phyloP scores from a whole-genome alignment of 30 jellyfish, hydroid and myxozoan genomes.

The Haliclystus octoradiatus region DNA sequence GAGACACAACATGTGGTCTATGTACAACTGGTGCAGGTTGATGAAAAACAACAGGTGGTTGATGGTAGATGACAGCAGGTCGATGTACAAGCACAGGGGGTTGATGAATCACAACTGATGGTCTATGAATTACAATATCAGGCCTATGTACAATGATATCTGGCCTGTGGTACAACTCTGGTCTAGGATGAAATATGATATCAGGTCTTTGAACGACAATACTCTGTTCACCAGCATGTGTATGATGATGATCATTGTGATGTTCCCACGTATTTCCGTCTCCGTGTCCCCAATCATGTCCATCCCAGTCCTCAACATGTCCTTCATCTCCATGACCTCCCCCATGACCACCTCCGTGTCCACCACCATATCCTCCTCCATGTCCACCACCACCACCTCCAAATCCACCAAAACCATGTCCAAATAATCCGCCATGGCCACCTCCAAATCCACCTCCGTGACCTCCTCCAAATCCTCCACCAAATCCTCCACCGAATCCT shows the following conservation, averaged over 20 bases:
- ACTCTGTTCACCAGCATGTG: slow-evolving; percentile 48
- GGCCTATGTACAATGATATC: slow-evolving; percentile 92
- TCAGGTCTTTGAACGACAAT: slow-evolving; percentile 91
- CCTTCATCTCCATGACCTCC: slow-evolving; percentile 45
- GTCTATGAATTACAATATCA: slow-evolving; percentile 86
- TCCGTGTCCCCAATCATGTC: slow-evolving; percentile 58
- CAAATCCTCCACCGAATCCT: slow-evolving; percentile 69
- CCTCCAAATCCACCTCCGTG: slow-evolving; percentile 41
- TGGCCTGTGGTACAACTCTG: slow-evolving; percentile 90
- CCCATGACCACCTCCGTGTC: too few relatives aligned
- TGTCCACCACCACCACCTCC: too few relatives aligned
- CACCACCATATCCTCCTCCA: too few relatives aligned
- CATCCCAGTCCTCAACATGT: slow-evolving; percentile 51
- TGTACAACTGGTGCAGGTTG: slow-evolving; percentile 93
- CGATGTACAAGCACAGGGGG: slow-evolving; percentile 99
- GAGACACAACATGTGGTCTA: slow-evolving; percentile 66
- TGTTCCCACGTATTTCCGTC: slow-evolving; percentile 34
- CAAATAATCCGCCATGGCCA: slow-evolving; percentile 44
- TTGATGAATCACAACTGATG: slow-evolving; percentile 91
- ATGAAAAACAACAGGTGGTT: slow-evolving; percentile 94
- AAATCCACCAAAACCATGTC: slow-evolving; percentile 41
- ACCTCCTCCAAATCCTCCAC: slow-evolving; percentile 38
- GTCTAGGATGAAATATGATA: slow-evolving; percentile 79
- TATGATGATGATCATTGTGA: slow-evolving; percentile 23
- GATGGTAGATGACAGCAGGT: slow-evolving; percentile 94